Evolutionary conservation across 2,113 vertebrate genomes (phyloP), one percentile per base, ranked within the genome.

Genomic region (Odobenus rosmarus): DNA sequence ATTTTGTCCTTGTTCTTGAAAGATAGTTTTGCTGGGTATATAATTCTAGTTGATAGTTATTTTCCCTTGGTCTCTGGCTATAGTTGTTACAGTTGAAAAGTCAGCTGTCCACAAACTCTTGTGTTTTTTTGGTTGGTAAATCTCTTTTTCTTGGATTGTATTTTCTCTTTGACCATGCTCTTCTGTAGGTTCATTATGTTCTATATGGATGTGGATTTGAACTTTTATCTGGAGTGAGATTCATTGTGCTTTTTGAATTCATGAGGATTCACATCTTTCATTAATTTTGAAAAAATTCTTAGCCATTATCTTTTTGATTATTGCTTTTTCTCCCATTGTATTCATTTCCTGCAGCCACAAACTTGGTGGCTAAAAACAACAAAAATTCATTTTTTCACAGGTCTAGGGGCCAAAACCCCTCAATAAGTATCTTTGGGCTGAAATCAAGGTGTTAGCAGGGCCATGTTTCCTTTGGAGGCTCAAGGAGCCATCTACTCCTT

Each of bases 1-100:
- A 88, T 59, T 39, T 46, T 96, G 31, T 42, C 82, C n/a, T 93
- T 87, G 46, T 76, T 88, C 53, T 86, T 92, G 67, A 86, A 88
- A 76, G 51, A n/a, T 7, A 53, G 33, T 92, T 86, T 94, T 81
- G 12, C 72, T 62, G 26, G 61, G 15, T 36, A 69, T 21, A 82
- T 14, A 36, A 24, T 83, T 76, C 84, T 92, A 69, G 67, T 59
- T 81, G 61, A 36, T 36, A 23, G 39, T 53, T 72, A 11, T 57
- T 93, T 95, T 71, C 36, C 6, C 42, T 55, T 72, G 14, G 13
- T 26, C 18, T 83, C 80, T 46, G n/a, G 14, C 83, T 61, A 3
- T 0, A 5, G 67, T 55, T 59, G 14, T 88, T 28, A 28, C n/a
- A 10, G 28, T 23, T 55, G 49, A 74, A 90, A 93, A 81, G 76